Conservation (phyloP, 2,888 invertebrate genomes). For the Drosophila emarginata region DNA sequence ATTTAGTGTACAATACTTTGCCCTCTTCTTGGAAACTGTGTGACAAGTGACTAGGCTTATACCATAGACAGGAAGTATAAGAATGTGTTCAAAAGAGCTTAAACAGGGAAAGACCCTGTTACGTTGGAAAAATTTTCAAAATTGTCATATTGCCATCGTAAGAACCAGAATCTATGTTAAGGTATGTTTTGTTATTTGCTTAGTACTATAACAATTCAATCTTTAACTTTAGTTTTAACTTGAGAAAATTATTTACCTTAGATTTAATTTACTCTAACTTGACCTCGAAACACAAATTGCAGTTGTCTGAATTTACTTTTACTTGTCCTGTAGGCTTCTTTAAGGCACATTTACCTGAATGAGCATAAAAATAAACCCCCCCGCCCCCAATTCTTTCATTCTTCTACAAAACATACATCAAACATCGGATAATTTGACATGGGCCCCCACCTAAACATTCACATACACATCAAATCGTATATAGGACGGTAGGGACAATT, state of each 20-base stretch:
- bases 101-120: not conserved
- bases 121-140: not conserved
- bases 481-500: constrained; percentile 34
- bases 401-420: constrained; percentile 33
- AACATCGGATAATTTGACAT: constrained; percentile 40
- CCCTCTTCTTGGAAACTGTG: constrained; percentile 24
- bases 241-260: not conserved
- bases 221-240: not conserved
- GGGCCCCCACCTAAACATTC: constrained; percentile 6
- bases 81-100: not conserved
- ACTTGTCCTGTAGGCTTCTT: not conserved
- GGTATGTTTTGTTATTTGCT: not conserved
- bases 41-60: constrained; percentile 37
- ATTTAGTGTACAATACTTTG: constrained; percentile 30
- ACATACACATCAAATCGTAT: not conserved
- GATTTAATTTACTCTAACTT: not conserved
- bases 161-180: not conserved
- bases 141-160: not conserved
- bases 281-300: constrained; percentile 5
- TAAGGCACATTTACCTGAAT: constrained; percentile 1
- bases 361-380: constrained; percentile 1
- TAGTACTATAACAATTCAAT: not conserved
- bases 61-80: not conserved
- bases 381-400: not conserved
- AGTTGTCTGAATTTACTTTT: constrained; percentile 1